Conservation (phyloP, 2,888 invertebrate species). For the Melanophora roralis region DNA sequence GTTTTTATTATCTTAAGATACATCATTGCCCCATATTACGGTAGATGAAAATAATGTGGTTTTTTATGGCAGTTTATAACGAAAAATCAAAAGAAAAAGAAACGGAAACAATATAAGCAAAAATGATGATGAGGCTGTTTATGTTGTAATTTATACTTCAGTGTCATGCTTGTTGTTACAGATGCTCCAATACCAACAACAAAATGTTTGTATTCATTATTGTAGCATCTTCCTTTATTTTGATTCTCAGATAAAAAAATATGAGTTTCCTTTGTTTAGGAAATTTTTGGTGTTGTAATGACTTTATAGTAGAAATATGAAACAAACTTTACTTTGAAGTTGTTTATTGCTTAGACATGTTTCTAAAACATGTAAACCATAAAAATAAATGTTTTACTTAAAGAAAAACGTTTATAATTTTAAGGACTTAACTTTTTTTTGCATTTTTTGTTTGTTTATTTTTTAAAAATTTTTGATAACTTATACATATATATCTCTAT, state of each 20-base stretch:
- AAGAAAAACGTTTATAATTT: too few relatives aligned
- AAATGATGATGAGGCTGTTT: slow-evolving; percentile 17
- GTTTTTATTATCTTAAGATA: neutral
- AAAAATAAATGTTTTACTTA: neutral
- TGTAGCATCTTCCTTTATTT: neutral
- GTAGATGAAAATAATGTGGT: slow-evolving; percentile 2
- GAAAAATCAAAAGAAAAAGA: neutral
- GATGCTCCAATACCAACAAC: neutral
- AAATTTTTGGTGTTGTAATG: neutral
- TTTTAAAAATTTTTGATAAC: too few relatives aligned
- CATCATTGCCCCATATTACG: neutral
- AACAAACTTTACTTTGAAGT: neutral
- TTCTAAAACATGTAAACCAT: neutral
- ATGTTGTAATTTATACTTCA: neutral
- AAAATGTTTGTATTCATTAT: slow-evolving; percentile 11
- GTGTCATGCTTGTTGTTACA: neutral
- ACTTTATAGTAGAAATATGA: neutral
- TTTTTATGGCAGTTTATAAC: slow-evolving; percentile 27
- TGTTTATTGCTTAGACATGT: neutral
- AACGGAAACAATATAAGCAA: slow-evolving; percentile 22
- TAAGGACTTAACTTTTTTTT: too few relatives aligned
- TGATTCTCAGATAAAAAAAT: neutral
- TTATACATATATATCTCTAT: too few relatives aligned
- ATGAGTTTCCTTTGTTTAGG: slow-evolving; percentile 2
- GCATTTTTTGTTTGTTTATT: too few relatives aligned